Evolutionary conservation across 2,888 invertebrate genomes (phyloP).

Genomic region (Macrosiphum euphorbiae): DNA sequence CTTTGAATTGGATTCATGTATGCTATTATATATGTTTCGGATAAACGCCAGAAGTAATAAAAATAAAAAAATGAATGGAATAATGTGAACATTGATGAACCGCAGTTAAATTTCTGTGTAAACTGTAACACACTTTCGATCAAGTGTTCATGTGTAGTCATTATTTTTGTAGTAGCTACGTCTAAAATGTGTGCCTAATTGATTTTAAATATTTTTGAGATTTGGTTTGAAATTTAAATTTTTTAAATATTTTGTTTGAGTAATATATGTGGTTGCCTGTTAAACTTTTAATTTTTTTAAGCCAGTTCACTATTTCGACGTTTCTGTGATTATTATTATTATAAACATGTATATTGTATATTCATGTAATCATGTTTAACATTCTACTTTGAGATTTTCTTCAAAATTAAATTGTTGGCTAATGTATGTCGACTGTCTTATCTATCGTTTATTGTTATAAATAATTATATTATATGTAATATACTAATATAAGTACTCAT

Average conservation of each 20-base stretch:
- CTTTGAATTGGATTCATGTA: not conserved
- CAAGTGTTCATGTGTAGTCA: conserved; percentile 1
- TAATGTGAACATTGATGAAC: not conserved
- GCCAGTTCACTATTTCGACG: not conserved
- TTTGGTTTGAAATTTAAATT: not conserved
- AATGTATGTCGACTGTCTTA: no score
- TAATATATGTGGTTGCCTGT: not conserved
- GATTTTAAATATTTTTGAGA: not conserved
- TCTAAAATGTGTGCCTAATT: not conserved
- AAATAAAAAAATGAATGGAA: not conserved
- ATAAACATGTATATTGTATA: not conserved
- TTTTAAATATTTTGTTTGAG: not conserved
- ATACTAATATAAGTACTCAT: no score
- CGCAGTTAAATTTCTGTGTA: not conserved
- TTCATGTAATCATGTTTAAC: no score
- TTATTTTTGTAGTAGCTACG: not conserved
- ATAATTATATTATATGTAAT: no score
- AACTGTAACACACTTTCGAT: not conserved
- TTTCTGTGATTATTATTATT: not conserved
- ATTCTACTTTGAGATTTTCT: no score
- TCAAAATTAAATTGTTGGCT: no score
- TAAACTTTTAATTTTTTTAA: not conserved
- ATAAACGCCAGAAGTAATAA: not conserved
- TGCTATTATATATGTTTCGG: not conserved
- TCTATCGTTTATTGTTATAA: no score